A percentile compares a stretch with the other conserved stretches of the same genome.
phyloP scores from a whole-genome alignment of 2,113 vertebrate species.

The Tupaia tana region DNA sequence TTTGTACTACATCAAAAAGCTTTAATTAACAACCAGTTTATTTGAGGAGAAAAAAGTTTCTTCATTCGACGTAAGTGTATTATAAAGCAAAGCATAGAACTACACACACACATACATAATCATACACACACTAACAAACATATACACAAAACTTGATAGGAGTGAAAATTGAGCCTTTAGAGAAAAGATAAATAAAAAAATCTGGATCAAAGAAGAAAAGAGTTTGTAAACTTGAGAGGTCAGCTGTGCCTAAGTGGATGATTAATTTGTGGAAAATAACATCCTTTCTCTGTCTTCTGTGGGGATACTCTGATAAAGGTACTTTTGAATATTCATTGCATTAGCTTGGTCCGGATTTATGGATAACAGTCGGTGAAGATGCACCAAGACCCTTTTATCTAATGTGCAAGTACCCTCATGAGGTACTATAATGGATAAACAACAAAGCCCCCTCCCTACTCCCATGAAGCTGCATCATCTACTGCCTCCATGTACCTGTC shows the following conservation, averaged over 20 bases:
- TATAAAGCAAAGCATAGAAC: conserved; percentile 74
- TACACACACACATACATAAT: background rate
- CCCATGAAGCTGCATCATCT: fast-evolving
- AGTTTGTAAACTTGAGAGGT: conserved; percentile 67
- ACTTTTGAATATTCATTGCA: conserved; percentile 26
- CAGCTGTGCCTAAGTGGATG: conserved; percentile 37
- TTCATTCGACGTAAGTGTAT: conserved; percentile 75
- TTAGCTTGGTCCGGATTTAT: background rate
- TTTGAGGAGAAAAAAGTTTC: conserved; percentile 73
- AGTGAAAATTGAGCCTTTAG: conserved; percentile 81
- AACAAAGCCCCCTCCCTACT: background rate
- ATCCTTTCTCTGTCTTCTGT: background rate
- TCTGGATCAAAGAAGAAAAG: conserved; percentile 79
- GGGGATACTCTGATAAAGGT: conserved; percentile 56
- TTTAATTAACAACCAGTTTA: conserved; percentile 87
- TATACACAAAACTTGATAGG: conserved; percentile 54
- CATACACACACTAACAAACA: background rate
- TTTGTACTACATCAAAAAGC: conserved; percentile 82
- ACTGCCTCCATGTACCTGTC: fast-evolving
- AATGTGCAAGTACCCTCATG: fast-evolving
- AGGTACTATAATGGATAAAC: fast-evolving
- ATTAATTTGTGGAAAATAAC: conserved; percentile 55
- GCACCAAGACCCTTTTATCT: background rate
- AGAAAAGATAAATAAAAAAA: conserved; percentile 75
- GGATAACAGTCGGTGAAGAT: background rate